Base-by-base conservation (phyloP, 2,113 vertebrate species). In the Ancistrus triradiatus region DNA sequence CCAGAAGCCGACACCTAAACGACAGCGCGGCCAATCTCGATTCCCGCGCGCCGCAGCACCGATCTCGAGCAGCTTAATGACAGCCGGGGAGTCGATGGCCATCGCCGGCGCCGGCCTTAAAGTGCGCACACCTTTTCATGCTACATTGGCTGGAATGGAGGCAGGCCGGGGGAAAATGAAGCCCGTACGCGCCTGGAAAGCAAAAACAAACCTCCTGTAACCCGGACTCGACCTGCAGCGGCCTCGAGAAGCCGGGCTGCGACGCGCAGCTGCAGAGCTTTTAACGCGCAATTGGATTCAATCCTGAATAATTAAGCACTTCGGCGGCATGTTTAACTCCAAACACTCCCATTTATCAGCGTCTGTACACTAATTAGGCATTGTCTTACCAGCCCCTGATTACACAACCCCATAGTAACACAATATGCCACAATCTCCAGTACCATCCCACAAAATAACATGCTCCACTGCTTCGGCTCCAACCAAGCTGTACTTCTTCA, bases 11-110 rank as follows among this genome's bases (percentile, higher is more conserved):
- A 77, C 78, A 78, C 80, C 78, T 75, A 61, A 60, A 57, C 74
- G 55, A 50, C 80, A 77, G 72, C 63, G 76, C 76, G 66, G 53
- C 65, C 66, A 57, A 64, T 75, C 78, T 78, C 65, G 79, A 74
- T 70, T 74, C 60, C 63, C 46, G 44, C 51, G 57, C 72, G 78
- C 80, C 76, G 78, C 68, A 77, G 79, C 76, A 68, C 69, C 68
- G 37, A 70, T 81, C 62, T 68, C 74, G 81, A 85, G 80, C 78
- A 73, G 83, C 88, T 88, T 90, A 89, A 89, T 88, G 88, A 81
- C 80, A 62, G 81, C n/a, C 76, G 75, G 82, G 80, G 81, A 75
- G 83, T 77, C 79, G 80, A 82, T 86, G 81, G 77, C 60, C 69
- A 56, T 65, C 55, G 28, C 19, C 59, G 55, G 64, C 53, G 43